These are phyloP conservation scores for Orthonychiurus folsomi DNA, from an alignment of 2,888 invertebrate genomes.

Conservation along the genomic window DNA sequence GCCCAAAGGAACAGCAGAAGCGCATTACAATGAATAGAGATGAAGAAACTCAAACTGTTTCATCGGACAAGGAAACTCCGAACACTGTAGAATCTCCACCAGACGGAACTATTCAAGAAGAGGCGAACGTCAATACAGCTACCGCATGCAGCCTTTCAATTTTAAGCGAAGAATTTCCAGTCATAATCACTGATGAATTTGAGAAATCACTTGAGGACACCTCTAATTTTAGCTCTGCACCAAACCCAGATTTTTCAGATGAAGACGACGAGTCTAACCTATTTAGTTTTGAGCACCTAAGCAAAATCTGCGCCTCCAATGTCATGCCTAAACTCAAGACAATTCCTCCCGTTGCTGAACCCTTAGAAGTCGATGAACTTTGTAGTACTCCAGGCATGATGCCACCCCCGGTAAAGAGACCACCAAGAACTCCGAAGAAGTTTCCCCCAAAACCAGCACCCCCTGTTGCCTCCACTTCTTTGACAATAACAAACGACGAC, in stretches of 20 bases:
- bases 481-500: too few relatives aligned
- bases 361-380: not conserved
- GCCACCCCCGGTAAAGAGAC: constrained; percentile 8
- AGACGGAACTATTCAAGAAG: not conserved
- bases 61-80: not conserved
- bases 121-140: not conserved
- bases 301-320: not conserved
- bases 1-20: not conserved
- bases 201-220: too few relatives aligned
- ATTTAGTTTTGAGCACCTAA: constrained; percentile 3
- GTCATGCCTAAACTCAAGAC: not conserved
- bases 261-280: not conserved
- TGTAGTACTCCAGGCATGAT: not conserved
- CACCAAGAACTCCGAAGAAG: constrained; percentile 12
- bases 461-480: not conserved
- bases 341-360: not conserved
- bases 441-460: not conserved
- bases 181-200: too few relatives aligned
- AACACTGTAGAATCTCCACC: not conserved
- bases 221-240: not conserved
- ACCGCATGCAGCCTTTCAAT: not conserved
- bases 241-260: not conserved
- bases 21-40: not conserved
- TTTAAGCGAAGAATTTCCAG: not conserved
- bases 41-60: not conserved